Evolutionary conservation across 2,113 vertebrate species (phyloP).

Genomic region (Pyrgilauda ruficollis): DNA sequence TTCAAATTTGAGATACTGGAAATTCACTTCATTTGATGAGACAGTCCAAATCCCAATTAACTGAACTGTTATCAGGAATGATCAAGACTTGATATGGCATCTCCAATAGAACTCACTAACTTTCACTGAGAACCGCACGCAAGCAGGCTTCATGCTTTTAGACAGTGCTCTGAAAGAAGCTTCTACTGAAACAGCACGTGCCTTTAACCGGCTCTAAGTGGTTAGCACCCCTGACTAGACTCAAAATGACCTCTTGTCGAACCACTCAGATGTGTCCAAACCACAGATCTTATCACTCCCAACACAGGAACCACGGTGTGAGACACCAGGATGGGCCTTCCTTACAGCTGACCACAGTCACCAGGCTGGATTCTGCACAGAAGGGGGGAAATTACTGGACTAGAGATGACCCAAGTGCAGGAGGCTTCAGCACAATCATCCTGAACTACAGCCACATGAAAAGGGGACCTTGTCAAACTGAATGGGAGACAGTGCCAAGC

Average conservation of each 20-base stretch:
- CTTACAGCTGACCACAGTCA: not conserved
- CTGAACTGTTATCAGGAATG: not conserved
- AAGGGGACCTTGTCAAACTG: not conserved
- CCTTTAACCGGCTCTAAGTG: not conserved
- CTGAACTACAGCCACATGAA: rapidly evolving
- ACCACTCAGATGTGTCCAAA: not conserved
- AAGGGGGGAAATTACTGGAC: not conserved
- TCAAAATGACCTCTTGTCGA: not conserved
- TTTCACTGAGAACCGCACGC: not conserved
- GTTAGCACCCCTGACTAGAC: not conserved
- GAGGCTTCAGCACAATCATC: rapidly evolving
- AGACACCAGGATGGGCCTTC: not conserved
- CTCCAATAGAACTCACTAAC: not conserved
- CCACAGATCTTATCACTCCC: not conserved
- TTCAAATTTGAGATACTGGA: not conserved
- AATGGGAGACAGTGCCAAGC: not conserved
- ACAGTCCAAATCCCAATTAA: not conserved
- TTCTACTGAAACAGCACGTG: not conserved
- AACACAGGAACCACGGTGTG: not conserved
- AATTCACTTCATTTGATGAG: not conserved
- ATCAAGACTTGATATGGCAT: not conserved
- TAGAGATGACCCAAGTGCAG: not conserved
- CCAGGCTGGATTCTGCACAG: not conserved
- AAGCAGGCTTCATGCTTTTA: not conserved
- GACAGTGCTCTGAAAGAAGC: not conserved